A percentile compares a stretch with the other conserved stretches of the same genome.
These are phyloP conservation scores for Anomalospiza imberbis DNA, from an alignment of 2,797 vertebrate species.

Conservation along the genomic window DNA sequence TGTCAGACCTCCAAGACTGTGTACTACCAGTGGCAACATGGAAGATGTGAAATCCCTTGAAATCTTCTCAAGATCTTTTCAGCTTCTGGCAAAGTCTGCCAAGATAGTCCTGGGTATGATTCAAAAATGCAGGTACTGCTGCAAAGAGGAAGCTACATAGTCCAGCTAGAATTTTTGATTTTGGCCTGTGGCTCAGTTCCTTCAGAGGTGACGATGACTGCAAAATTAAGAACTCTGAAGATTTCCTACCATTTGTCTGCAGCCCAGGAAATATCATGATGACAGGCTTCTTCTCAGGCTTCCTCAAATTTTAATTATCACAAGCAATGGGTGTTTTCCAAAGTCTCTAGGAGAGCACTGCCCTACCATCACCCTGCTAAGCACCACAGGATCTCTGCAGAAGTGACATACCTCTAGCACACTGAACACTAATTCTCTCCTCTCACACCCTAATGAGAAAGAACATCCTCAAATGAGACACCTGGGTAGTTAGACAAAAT, in stretches of 20 bases:
- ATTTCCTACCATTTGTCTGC: neutral
- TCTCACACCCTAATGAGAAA: neutral
- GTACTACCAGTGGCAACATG: neutral
- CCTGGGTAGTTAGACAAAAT: neutral
- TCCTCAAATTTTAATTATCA: neutral
- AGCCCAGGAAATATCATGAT: neutral
- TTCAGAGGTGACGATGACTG: neutral
- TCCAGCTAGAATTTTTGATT: neutral
- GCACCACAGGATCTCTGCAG: neutral
- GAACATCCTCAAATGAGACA: neutral
- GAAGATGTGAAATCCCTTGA: neutral
- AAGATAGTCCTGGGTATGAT: accelerated
- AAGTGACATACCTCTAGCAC: neutral
- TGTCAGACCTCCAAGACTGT: neutral
- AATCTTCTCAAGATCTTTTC: neutral
- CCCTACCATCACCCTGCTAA: neutral
- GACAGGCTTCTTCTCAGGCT: neutral
- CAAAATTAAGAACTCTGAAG: neutral
- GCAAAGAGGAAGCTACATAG: neutral
- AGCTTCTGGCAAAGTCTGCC: neutral
- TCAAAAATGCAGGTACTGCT: neutral
- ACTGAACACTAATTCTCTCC: neutral
- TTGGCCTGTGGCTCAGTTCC: neutral
- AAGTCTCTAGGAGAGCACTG: neutral
- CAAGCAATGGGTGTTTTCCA: neutral